Conservation (phyloP, 2,113 vertebrate genomes). For the Atractosteus spatula region DNA sequence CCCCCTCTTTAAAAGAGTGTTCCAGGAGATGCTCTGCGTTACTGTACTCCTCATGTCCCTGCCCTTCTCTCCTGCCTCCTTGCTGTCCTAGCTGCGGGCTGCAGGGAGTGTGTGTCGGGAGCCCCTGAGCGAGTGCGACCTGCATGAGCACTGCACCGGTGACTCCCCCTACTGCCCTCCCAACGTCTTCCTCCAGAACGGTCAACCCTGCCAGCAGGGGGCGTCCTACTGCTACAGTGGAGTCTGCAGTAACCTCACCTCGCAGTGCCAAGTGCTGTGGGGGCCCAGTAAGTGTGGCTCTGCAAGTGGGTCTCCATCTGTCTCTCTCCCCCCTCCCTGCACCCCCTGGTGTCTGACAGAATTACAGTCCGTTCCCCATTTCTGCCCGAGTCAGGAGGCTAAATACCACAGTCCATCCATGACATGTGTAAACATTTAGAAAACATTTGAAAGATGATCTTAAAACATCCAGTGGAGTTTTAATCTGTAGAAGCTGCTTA, state of each 20-base stretch:
- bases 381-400: neutral
- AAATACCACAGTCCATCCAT: neutral
- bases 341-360: no score
- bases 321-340: no score
- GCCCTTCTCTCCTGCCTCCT: neutral
- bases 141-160: slow-evolving; percentile 82
- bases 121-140: slow-evolving; percentile 67
- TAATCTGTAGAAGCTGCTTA: neutral
- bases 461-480: neutral
- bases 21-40: no score
- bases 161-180: slow-evolving; percentile 73
- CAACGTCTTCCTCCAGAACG: slow-evolving; percentile 79
- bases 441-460: neutral
- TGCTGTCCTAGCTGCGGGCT: slow-evolving; percentile 49
- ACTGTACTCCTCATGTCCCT: neutral
- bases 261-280: slow-evolving; percentile 85
- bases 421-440: neutral
- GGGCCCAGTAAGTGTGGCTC: slow-evolving; percentile 66
- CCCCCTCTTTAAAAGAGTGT: neutral
- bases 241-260: slow-evolving; percentile 67
- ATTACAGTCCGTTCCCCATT: neutral
- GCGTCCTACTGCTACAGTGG: slow-evolving; percentile 72
- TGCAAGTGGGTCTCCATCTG: neutral
- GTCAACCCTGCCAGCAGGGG: slow-evolving; percentile 65
- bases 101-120: slow-evolving; percentile 71